Percentiles rank a stretch among this genome's conserved stretches.
Conservation (phyloP, 2,113 vertebrate species). For the Motacilla tschutschensis region DNA sequence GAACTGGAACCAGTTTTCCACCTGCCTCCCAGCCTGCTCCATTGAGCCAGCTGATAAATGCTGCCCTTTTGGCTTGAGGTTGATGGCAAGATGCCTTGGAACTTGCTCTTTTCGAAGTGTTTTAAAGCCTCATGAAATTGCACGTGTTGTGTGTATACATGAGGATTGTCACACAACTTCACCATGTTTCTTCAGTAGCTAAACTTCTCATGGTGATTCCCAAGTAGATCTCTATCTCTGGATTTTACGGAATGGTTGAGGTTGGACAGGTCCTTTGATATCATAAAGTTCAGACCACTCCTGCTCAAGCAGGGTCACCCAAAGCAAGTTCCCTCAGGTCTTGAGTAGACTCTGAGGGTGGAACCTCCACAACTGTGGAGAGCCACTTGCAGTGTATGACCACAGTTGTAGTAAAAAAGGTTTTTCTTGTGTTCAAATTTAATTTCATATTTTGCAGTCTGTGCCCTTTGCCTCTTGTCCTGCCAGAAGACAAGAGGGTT, state of each 20-base stretch:
- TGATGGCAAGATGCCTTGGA: neutral
- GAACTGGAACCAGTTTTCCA: neutral
- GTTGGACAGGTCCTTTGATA: neutral
- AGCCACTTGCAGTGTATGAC: neutral
- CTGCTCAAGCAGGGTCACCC: neutral
- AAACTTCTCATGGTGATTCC: neutral
- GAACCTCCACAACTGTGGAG: neutral
- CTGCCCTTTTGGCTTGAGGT: neutral
- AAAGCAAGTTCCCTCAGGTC: neutral
- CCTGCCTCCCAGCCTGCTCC: neutral
- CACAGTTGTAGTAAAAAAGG: neutral
- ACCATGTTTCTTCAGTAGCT: neutral
- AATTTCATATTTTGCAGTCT: neutral
- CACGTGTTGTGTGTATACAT: fast-evolving
- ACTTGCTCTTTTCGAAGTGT: neutral
- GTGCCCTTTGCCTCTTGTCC: neutral
- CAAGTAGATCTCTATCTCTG: neutral
- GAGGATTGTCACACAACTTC: neutral
- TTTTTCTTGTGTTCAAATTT: neutral
- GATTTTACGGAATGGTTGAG: neutral
- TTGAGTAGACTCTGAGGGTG: neutral
- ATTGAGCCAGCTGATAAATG: neutral
- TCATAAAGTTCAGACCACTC: neutral
- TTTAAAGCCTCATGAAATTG: neutral
- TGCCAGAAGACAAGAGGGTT: neutral